Conservation (phyloP, 2,888 invertebrate species). For the Lasiommata megera region DNA sequence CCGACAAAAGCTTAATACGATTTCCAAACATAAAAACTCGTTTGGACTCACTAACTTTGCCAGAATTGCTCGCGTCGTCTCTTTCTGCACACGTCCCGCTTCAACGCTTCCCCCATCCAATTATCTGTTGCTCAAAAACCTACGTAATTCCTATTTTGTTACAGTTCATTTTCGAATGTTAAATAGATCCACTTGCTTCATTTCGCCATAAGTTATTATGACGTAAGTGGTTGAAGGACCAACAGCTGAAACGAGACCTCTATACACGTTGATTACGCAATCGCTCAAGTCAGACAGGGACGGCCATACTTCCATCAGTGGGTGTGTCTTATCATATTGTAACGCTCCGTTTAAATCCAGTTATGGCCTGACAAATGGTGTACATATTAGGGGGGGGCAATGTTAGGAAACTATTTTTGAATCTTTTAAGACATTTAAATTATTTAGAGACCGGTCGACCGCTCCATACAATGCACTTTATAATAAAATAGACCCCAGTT, state of each 20-base stretch:
- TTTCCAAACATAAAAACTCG: slow-evolving; percentile 82
- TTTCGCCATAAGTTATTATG: slow-evolving; percentile 55
- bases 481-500: slow-evolving; percentile 78
- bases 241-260: slow-evolving; percentile 56
- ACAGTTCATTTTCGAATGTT: slow-evolving; percentile 39
- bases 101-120: slow-evolving; percentile 65
- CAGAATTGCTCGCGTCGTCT: slow-evolving; percentile 69
- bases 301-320: slow-evolving; percentile 44
- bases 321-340: slow-evolving; percentile 67
- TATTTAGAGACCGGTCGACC: slow-evolving; percentile 77
- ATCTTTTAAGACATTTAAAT: slow-evolving; percentile 82
- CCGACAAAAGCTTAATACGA: slow-evolving; percentile 82
- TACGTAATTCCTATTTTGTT: neutral
- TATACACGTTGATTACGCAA: slow-evolving; percentile 21
- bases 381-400: slow-evolving; percentile 81
- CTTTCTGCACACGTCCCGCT: slow-evolving; percentile 66
- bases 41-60: slow-evolving; percentile 78
- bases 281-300: slow-evolving; percentile 44
- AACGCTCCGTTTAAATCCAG: slow-evolving; percentile 78
- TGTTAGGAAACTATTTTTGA: slow-evolving; percentile 82
- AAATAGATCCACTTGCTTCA: slow-evolving; percentile 45
- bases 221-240: slow-evolving; percentile 61
- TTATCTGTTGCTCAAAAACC: slow-evolving; percentile 35
- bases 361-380: slow-evolving; percentile 81
- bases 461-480: slow-evolving; percentile 77